Evolutionary conservation across 30 jellyfish, hydroid and myxozoan genomes (phyloP).

Genomic region (Aurelia aurita): DNA sequence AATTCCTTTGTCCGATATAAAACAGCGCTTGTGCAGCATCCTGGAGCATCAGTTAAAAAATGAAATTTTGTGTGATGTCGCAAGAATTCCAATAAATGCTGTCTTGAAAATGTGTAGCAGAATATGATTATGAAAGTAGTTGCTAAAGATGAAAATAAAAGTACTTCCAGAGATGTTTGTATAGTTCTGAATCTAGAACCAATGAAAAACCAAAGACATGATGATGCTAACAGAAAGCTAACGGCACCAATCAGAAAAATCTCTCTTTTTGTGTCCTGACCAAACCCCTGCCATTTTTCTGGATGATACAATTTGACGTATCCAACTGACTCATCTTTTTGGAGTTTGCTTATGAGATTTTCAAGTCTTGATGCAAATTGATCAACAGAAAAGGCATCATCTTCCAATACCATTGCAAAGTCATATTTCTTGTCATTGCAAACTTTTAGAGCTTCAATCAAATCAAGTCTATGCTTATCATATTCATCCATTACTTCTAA

Average conservation of each 20-base stretch:
- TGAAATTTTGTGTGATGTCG: conserved; percentile 3
- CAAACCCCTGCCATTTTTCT: conserved; percentile 64
- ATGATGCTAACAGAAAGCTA: not conserved
- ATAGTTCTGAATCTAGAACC: not conserved
- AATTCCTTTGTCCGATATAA: conserved; percentile 21
- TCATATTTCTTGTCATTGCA: conserved; percentile 21
- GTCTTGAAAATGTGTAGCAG: conserved; percentile 57
- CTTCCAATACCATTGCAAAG: conserved; percentile 38
- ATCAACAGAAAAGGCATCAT: conserved; percentile 47
- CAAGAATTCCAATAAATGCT: conserved; percentile 32
- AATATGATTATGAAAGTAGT: conserved; percentile 1
- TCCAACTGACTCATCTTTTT: conserved; percentile 26
- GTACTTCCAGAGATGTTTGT: not conserved
- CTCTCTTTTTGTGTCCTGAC: conserved; percentile 45
- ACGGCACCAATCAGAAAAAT: not conserved
- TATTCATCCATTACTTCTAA: not conserved
- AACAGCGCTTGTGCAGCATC: conserved; percentile 53
- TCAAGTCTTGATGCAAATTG: conserved; percentile 3
- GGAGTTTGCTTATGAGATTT: not conserved
- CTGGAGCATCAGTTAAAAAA: conserved; percentile 19
- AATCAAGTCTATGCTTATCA: conserved; percentile 47
- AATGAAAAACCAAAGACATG: not conserved
- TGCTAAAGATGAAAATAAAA: not conserved
- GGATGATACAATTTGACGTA: conserved; percentile 43
- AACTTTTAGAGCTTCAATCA: conserved; percentile 15